Evolutionary conservation across 1,140 invertebrate species (phyloP).

Genomic region (Rhyzopertha dominica): DNA sequence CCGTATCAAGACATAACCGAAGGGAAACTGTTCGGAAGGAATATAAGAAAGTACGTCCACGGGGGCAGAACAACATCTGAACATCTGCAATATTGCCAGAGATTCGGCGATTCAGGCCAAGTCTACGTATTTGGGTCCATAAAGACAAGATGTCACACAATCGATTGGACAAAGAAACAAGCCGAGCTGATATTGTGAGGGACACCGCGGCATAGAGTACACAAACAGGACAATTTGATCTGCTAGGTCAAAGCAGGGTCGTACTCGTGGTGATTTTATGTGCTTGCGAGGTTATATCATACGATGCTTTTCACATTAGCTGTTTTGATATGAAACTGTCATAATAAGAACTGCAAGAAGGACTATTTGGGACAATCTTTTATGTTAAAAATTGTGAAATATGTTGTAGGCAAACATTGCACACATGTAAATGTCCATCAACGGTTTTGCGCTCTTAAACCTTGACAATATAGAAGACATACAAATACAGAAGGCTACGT

Average conservation of each 20-base stretch:
- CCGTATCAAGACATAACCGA: conserved; percentile 25
- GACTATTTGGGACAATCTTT: too few relatives aligned
- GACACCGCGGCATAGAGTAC: conserved; percentile 25
- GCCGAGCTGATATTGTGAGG: conserved; percentile 24
- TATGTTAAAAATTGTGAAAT: too few relatives aligned
- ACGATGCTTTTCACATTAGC: too few relatives aligned
- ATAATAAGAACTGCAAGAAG: too few relatives aligned
- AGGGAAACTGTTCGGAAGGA: conserved; percentile 15
- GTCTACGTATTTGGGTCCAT: conserved; percentile 28
- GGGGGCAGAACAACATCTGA: conserved; percentile 16
- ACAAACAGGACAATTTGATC: conserved; percentile 29
- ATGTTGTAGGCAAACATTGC: too few relatives aligned
- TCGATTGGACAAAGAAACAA: conserved; percentile 37
- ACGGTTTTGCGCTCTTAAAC: too few relatives aligned
- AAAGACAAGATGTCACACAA: conserved; percentile 41
- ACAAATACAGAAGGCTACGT: too few relatives aligned
- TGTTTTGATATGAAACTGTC: too few relatives aligned
- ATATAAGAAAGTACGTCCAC: conserved; percentile 17
- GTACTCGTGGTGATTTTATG: conserved; percentile 15
- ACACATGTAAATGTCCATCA: too few relatives aligned
- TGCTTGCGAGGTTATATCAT: too few relatives aligned
- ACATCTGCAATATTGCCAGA: conserved; percentile 35
- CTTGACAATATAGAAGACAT: too few relatives aligned
- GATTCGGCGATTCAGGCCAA: conserved; percentile 27
- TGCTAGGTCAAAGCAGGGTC: conserved; percentile 19